These are phyloP conservation scores for Sciurus carolinensis DNA, from an alignment of 2,797 vertebrate genomes.

Conservation along the genomic window DNA sequence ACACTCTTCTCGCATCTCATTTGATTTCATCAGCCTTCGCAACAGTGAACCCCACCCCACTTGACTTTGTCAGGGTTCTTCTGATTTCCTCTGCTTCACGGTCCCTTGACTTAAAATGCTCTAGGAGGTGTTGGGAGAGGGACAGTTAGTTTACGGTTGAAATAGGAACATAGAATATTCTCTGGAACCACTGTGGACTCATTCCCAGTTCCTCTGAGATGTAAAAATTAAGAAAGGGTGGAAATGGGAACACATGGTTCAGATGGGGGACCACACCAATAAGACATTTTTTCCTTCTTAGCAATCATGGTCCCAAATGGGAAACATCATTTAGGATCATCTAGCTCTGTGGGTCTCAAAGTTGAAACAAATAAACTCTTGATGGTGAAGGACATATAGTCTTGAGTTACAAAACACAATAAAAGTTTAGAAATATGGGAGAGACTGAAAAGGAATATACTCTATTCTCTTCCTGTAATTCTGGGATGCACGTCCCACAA, in stretches of 20 bases:
- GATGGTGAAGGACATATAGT: neutral
- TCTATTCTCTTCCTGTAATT: neutral
- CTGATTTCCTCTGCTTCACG: neutral
- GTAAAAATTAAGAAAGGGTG: slow-evolving; percentile 48
- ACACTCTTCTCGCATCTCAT: neutral
- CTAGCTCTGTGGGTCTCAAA: neutral
- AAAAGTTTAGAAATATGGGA: neutral
- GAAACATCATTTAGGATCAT: neutral
- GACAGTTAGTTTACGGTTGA: neutral
- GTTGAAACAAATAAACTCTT: neutral
- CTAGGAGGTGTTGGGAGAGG: neutral
- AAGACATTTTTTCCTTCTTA: neutral
- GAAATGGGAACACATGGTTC: neutral
- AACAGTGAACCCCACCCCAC: neutral
- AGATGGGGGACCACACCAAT: slow-evolving; percentile 25
- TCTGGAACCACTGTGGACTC: neutral
- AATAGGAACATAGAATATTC: neutral
- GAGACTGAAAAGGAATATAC: neutral
- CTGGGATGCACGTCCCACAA: neutral
- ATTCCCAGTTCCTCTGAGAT: neutral
- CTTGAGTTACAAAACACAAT: neutral
- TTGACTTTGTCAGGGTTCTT: neutral
- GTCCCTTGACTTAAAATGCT: slow-evolving; percentile 15
- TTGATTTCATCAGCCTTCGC: neutral
- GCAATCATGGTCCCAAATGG: neutral